Evolutionary conservation across 2,113 vertebrate genomes (phyloP), one percentile per base, ranked within the genome.

Genomic region (Illadopsis cleaveri): DNA sequence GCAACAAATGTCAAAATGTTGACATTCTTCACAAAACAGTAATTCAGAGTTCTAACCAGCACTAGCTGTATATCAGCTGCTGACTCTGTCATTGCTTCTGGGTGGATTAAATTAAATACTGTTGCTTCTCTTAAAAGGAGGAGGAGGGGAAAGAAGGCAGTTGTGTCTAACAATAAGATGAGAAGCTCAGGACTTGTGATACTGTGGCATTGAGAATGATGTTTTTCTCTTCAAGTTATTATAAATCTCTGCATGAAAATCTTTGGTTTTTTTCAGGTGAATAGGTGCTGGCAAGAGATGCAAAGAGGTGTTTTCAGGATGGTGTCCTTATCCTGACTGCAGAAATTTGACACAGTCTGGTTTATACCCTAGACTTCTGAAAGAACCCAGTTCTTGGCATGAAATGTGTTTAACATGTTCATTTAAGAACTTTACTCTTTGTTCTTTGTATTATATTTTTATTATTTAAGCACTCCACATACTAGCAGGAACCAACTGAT

Each of bases 1-100:
- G 83, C 64, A 89, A 91, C 86, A 89, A 95, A 94, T 94, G 93
- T 95, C 94, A 96, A 87, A 95, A 95, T 92, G 91, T 95, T 96
- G 94, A 94, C 73, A 64, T 76, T 93, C 84, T 92, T 93, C 93
- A 91, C 65, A 82, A 93, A 94, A 82, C 65, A 87, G 91, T 79
- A 91, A 75, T 95, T 94, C 91, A 3, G 23, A 93, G 53, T 95
- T 96, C 86, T 94, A 91, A 92, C 72, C 83, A 82, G 85, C 76
- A 48, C 90, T 96, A 90, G 82, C 71, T 86, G 71, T 86, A 13
- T 80, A 83, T 95, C 90, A 90, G 85, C 80, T 81, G 33, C 94
- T 92, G 82, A 86, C 82, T 97, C 77, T 86, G 64, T 77, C 87
- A 20, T 86, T 94, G 85, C 72, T 95, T 92, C 82, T 92, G 60